A percentile compares a stretch with the other conserved stretches of the same genome.
These are phyloP conservation scores for Meliscaeva auricollis DNA, from an alignment of 2,888 invertebrate genomes.

Conservation along the genomic window DNA sequence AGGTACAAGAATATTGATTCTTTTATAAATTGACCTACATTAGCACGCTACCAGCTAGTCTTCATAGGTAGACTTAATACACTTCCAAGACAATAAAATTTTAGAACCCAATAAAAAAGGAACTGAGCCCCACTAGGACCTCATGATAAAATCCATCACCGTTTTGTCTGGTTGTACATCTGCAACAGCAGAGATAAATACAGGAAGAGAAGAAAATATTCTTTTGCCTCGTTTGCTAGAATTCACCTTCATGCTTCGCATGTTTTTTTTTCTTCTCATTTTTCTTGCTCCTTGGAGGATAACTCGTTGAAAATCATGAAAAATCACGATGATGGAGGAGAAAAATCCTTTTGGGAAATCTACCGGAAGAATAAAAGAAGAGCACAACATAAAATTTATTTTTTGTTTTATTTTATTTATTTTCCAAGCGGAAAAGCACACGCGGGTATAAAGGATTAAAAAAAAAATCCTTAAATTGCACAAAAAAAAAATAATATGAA, in stretches of 20 bases:
- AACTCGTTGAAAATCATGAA: constrained; percentile 63
- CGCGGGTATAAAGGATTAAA: constrained; percentile 25
- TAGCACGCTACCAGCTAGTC: too few relatives aligned
- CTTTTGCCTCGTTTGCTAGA: constrained; percentile 38
- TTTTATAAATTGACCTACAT: too few relatives aligned
- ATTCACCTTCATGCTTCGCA: constrained; percentile 28
- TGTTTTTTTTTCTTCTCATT: constrained; percentile 15
- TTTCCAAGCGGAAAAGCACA: not conserved
- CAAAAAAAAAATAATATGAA: constrained; percentile 4
- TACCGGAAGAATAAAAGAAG: constrained; percentile 43
- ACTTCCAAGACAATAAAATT: too few relatives aligned
- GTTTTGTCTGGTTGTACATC: not conserved
- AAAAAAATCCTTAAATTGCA: constrained; percentile 24
- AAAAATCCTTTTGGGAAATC: constrained; percentile 66
- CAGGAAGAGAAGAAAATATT: constrained; percentile 15
- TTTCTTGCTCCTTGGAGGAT: constrained; percentile 28
- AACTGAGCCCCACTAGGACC: too few relatives aligned
- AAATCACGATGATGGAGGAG: constrained; percentile 55
- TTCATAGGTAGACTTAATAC: too few relatives aligned
- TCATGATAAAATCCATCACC: not conserved
- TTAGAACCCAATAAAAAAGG: too few relatives aligned
- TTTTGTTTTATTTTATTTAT: not conserved
- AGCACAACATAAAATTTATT: not conserved
- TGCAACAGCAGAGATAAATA: not conserved
- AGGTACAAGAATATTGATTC: too few relatives aligned